Evolutionary conservation across 1,140 invertebrate genomes (phyloP), one percentile per base, ranked within the genome.

Genomic region (Schlechtendalia chinensis): DNA sequence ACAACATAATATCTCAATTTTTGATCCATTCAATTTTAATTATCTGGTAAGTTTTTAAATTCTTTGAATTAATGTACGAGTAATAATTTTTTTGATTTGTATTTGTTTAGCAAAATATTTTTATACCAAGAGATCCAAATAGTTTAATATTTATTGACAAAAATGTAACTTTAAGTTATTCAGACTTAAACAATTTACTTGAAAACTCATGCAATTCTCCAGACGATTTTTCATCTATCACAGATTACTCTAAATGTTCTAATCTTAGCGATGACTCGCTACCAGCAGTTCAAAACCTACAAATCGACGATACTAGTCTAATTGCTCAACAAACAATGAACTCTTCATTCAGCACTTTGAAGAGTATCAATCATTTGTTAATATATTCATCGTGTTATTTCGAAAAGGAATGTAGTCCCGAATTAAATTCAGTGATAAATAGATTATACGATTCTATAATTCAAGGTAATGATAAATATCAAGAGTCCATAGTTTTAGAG

Each of bases 21-120:
- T 74, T n/a, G 39, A 74, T 56, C 71, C 71, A 58, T 32, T 74
- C 4, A 5, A 32, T 22, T 16, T n/a, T n/a, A 22, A 54, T 32
- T 39, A 22, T 32, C 2, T 74, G 53, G 71, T 74, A 22, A 56
- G 71, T 74, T 56, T 65, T 3, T 3, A 32, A 32, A 56, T 17
- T n/a, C 11, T 54, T 53, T n/a, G 12, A 5, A 74, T 74, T 3
- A 32, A 58, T 56, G 24, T 58, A 6, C n/a, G 10, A 58, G 14
- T 74, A 17, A 8, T 16, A 32, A 12, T 32, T 22, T 8, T 22
- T 56, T 54, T 1, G n/a, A 56, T 74, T 32, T 74, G 0, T 39
- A 39, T 74, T 74, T 32, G 1, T 58, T 39, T 74, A 74, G 71
- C 12, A 8, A 74, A 54, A n/a, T n/a, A 74, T 74, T 32, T 56